Evolutionary conservation across 37 sponge, comb jelly and placozoan species (phyloP).

Genomic region (Axinella damicornis): DNA sequence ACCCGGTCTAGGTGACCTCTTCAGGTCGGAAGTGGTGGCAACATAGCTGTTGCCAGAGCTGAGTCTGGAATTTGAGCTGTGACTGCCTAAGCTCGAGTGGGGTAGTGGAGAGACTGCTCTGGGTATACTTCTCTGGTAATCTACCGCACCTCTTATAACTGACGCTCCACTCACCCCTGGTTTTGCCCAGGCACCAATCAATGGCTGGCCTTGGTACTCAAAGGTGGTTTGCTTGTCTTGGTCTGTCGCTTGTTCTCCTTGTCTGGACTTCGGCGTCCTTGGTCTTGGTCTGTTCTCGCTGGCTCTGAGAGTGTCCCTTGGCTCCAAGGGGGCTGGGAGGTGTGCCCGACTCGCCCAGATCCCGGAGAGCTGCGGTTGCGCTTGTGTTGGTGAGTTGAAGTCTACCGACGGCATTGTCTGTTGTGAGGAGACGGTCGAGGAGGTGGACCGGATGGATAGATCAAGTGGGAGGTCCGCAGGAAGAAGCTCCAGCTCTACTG

Average conservation of each 20-base stretch:
- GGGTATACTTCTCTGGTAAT: no score
- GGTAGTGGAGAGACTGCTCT: neutral
- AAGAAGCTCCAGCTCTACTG: slow-evolving; percentile 9
- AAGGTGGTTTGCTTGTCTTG: no score
- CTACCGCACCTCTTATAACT: neutral
- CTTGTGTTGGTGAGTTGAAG: neutral
- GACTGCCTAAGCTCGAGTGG: neutral
- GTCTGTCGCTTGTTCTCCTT: no score
- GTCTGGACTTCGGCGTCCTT: no score
- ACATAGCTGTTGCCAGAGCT: neutral
- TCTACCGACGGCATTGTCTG: neutral
- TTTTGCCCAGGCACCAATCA: slow-evolving; percentile 59
- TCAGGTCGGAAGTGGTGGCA: neutral
- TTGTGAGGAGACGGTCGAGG: neutral
- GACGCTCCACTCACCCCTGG: slow-evolving; percentile 19
- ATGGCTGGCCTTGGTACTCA: neutral
- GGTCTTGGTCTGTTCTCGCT: no score
- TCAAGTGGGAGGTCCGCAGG: neutral
- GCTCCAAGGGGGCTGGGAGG: neutral
- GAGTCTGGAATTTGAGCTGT: neutral
- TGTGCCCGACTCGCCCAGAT: slow-evolving; percentile 4
- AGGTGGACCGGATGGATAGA: neutral
- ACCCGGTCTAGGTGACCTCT: neutral
- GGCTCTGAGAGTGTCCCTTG: no score
- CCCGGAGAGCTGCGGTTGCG: slow-evolving; percentile 16